Evolutionary conservation across 1,140 invertebrate species (phyloP), one percentile per base, ranked within the genome.

Genomic region (Bombus vancouverensis): DNA sequence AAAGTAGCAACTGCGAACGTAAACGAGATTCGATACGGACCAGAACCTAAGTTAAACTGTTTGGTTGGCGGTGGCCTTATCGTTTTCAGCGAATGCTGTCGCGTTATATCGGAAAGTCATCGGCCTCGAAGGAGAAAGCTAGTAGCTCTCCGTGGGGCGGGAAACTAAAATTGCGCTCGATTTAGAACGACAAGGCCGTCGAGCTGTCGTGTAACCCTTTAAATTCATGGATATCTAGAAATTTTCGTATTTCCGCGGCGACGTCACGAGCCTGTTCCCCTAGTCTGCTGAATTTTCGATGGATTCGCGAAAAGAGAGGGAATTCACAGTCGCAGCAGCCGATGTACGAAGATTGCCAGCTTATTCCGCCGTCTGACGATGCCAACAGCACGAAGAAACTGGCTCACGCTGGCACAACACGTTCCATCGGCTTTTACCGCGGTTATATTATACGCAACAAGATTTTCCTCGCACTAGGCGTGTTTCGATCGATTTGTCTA

Each of bases 161-260:
- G 4, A 22, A 34, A 44, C 6, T 32, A 18, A 80, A 80, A 80
- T 80, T 80, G 12, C 15, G 65, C 34, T 39, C 79, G 79, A 57
- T 71, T n/a, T 71, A 71, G 15, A 4, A 15, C 18, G 37, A 32
- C 18, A n/a, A 62, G 28, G n/a, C 12, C 70, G 42, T 68, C 32
- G 87, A 57, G 44, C 37, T 77, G 53, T 53, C 74, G 66, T 28
- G 80, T 75, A 84, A 87, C 75, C 71, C 62, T 80, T 87, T 75
- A 75, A 75, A 84, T 53, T 80, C 75, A 62, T 66, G 75, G 83
- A 84, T 78, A 66, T 66, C 71, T 79, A 34, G 78, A 74, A 88
- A 76, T 84, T 57, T 72, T 44, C 57, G 81, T 88, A 79, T 88
- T 85, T 88, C 83, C 71, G 72, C 39, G 22, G 34, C 25, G 22